Base-by-base conservation (phyloP, 1,140 invertebrate species). In the Glossosoma conforme region DNA sequence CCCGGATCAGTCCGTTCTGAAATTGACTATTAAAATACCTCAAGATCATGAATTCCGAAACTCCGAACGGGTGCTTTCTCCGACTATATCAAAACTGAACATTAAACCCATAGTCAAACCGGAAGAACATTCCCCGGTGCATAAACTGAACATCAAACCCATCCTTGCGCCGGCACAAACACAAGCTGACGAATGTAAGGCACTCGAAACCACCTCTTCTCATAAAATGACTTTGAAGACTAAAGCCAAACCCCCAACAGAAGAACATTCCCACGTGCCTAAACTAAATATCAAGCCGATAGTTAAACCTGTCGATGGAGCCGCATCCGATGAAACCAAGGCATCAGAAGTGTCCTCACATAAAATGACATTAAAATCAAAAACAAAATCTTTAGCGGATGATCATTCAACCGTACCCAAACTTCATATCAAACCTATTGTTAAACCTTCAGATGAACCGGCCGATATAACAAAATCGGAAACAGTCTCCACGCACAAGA, bases 61-160 rank as follows among this genome's bases (percentile, higher is more conserved):
- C 15, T 42, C 60, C 35, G 70, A 70, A 51, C 33, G 38, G 17
- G 59, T 68, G 59, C 67, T 69, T 44, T 68, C 67, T 56, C 60
- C 66, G 41, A 53, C 44, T 17, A 64, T 73, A 42, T 68, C 70
- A 59, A 73, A 71, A 61, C 60, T 72, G 52, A 73, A 70, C 61
- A 73, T 73, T 24, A 72, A 70, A 61, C 71, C 71, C 37, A 63
- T 72, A 61, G 54, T 69, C 38, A 72, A 68, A 61, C 70, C 68
- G 59, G 53, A 58, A 56, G 68, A 70, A 40, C 44, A 36, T 22
- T 5, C 38, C 11, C 18, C 38, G 2, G 36, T 40, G 10, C 40
- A 25, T 22, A 50, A 50, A 19, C 48, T 50, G 21, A 50, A 24
- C 17, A 41, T 42, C 18, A 50, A 50, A 50, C 40, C 38, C 4